phyloP scores from a whole-genome alignment of 2,888 invertebrate genomes.

The Eupithecia dodoneata region DNA sequence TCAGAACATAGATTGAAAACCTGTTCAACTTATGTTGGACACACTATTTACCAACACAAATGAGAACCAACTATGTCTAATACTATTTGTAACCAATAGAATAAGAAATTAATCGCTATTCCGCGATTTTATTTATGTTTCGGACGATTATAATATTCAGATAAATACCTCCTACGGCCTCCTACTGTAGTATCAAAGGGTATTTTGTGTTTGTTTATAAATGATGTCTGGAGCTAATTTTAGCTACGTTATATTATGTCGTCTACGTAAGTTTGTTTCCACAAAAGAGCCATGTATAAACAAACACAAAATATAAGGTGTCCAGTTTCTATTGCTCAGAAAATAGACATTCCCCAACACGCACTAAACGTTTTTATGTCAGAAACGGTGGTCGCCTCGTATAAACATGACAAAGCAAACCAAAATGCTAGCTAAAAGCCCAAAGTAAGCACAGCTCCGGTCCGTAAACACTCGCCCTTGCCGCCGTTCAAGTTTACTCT shows the following conservation, averaged over 20 bases:
- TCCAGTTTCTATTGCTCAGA: not conserved
- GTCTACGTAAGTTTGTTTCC: not conserved
- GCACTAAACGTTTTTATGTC: conserved; percentile 22
- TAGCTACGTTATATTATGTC: not conserved
- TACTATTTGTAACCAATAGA: not conserved
- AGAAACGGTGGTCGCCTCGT: conserved; percentile 21
- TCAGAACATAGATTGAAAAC: not conserved
- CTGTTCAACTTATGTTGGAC: not conserved
- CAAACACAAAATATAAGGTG: not conserved
- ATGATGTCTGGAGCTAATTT: not conserved
- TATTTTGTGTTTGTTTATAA: not conserved
- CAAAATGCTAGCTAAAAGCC: conserved; percentile 31
- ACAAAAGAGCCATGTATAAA: not conserved
- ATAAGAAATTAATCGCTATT: not conserved
- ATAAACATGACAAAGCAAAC: conserved; percentile 34
- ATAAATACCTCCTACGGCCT: not conserved
- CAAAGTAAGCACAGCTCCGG: conserved; percentile 27
- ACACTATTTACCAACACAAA: not conserved
- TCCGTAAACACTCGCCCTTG: conserved; percentile 24
- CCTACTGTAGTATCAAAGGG: not conserved
- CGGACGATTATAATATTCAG: not conserved
- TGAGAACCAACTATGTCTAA: not conserved
- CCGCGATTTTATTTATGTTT: not conserved
- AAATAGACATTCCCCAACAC: not conserved
- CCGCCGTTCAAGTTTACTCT: conserved; percentile 27